Evolutionary conservation across 2,113 vertebrate genomes (phyloP).

Genomic region (Heterotilapia buettikoferi): DNA sequence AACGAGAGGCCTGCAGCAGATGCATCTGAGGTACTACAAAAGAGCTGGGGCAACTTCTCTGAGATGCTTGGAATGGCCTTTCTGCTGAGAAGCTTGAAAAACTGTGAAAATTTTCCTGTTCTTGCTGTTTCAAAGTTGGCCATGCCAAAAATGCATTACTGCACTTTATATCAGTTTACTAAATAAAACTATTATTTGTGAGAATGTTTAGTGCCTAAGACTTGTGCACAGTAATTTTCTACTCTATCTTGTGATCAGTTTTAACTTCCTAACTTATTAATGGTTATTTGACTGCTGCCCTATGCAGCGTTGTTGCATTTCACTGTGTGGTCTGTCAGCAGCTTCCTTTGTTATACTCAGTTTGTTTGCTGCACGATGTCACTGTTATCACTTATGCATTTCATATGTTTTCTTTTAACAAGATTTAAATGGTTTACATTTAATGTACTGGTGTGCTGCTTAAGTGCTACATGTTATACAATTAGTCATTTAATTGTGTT

Average conservation of each 20-base stretch:
- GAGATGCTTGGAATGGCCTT: background rate
- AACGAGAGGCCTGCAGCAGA: background rate
- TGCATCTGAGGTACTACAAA: background rate
- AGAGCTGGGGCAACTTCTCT: background rate
- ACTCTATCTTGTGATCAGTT: background rate
- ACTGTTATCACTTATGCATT: background rate
- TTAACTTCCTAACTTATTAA: background rate
- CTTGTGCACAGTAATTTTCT: background rate
- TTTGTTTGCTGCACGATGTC: background rate
- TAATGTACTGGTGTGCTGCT: background rate
- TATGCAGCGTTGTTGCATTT: background rate
- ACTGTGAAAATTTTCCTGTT: background rate
- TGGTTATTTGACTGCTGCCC: background rate
- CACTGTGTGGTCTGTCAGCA: background rate
- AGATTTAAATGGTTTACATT: background rate
- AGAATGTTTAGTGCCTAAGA: background rate
- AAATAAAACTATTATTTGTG: accelerated
- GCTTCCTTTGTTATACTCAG: background rate
- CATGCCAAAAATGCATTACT: background rate
- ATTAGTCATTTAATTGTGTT: background rate
- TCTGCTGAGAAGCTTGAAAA: background rate
- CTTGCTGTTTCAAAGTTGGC: background rate
- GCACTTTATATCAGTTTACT: background rate
- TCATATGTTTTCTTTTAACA: background rate
- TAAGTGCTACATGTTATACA: background rate